These are phyloP conservation scores for Boloria selene DNA, from an alignment of 2,888 invertebrate species.

Conservation along the genomic window DNA sequence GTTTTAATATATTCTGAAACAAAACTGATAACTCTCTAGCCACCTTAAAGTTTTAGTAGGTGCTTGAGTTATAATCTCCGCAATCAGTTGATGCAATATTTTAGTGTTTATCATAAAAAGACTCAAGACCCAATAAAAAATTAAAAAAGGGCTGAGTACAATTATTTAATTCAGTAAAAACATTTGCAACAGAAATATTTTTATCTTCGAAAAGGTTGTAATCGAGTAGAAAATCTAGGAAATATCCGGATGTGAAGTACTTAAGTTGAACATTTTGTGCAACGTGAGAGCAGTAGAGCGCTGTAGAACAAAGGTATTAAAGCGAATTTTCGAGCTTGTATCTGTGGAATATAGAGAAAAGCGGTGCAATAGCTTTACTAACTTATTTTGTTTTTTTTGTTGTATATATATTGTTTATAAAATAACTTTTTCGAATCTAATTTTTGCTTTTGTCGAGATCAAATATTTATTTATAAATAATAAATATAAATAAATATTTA, in stretches of 20 bases:
- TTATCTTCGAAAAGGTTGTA: slow-evolving; percentile 45
- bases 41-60: too few relatives aligned
- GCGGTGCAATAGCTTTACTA: slow-evolving; percentile 70
- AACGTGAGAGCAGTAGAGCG: slow-evolving; percentile 72
- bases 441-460: slow-evolving; percentile 55
- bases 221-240: slow-evolving; percentile 49
- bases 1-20: too few relatives aligned
- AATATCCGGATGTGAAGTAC: slow-evolving; percentile 59
- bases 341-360: slow-evolving; percentile 65
- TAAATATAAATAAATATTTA: too few relatives aligned
- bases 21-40: too few relatives aligned
- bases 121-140: too few relatives aligned
- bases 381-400: slow-evolving; percentile 73
- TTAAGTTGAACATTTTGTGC: slow-evolving; percentile 56
- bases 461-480: too few relatives aligned
- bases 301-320: slow-evolving; percentile 79
- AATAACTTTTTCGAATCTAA: slow-evolving; percentile 68
- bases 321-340: slow-evolving; percentile 76
- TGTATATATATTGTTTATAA: slow-evolving; percentile 77
- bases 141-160: too few relatives aligned
- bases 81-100: too few relatives aligned
- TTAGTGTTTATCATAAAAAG: too few relatives aligned
- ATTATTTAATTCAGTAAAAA: slow-evolving; percentile 8
- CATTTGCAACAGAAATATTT: slow-evolving; percentile 30
- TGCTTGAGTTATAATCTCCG: too few relatives aligned